phyloP scores from a whole-genome alignment of 1,140 invertebrate species.

The Cydia splendana region DNA sequence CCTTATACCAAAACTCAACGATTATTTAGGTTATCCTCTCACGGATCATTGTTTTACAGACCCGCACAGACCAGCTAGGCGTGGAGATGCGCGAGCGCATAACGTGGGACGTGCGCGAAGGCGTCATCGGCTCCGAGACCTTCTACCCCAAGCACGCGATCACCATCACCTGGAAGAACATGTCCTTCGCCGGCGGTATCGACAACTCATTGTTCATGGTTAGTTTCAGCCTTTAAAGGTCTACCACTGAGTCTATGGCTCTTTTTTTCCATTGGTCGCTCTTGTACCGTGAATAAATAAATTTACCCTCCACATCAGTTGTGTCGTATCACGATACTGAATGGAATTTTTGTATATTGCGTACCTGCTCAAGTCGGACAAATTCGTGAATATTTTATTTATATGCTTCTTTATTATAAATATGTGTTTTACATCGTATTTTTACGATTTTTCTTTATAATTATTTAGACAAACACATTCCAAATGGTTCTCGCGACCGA shows the following conservation, averaged over 20 bases:
- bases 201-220: constrained; percentile 89
- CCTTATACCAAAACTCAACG: too few species aligned
- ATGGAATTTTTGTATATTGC: background rate
- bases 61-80: constrained; percentile 89
- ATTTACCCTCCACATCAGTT: too few species aligned
- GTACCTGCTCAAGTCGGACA: too few species aligned
- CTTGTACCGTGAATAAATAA: too few species aligned
- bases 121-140: constrained; percentile 93
- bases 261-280: constrained; percentile 3
- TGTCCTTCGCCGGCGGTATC: constrained; percentile 94
- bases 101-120: constrained; percentile 93
- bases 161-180: constrained; percentile 97
- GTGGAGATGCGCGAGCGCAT: constrained; percentile 92
- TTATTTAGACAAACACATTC: constrained; percentile 94
- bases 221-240: constrained; percentile 49
- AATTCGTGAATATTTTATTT: too few species aligned
- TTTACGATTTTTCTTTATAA: background rate
- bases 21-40: too few species aligned
- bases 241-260: background rate
- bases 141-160: constrained; percentile 94
- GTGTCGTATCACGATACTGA: background rate
- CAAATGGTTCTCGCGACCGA: constrained; percentile 96
- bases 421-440: too few species aligned
- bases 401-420: background rate
- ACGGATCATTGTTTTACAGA: constrained; percentile 57